Conservation (phyloP, 2,113 vertebrate species). For the Naja naja region DNA sequence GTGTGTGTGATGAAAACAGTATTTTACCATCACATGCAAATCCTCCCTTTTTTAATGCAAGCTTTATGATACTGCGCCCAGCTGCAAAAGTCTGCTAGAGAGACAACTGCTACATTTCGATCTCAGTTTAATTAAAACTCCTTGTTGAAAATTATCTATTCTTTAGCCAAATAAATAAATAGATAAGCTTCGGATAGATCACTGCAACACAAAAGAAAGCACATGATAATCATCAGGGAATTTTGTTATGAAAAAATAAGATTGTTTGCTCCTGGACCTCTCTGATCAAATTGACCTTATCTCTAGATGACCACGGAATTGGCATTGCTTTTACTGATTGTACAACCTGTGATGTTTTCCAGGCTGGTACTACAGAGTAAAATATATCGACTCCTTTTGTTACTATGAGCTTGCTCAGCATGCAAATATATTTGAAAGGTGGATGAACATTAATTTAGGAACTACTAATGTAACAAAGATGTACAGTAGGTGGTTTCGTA, state of each 20-base stretch:
- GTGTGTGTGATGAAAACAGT: not conserved
- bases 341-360: not conserved
- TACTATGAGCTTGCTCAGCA: not conserved
- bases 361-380: not conserved
- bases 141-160: not conserved
- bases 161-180: not conserved
- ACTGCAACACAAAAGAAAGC: not conserved
- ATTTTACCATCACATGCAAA: not conserved
- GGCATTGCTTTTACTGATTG: not conserved
- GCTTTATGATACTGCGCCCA: not conserved
- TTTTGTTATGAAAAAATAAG: not conserved
- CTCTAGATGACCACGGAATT: not conserved
- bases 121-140: not conserved
- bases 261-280: not conserved
- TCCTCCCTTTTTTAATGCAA: not conserved
- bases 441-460: not conserved
- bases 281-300: not conserved
- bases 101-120: not conserved
- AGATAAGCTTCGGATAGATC: not conserved
- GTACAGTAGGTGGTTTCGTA: not conserved
- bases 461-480: not conserved
- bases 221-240: not conserved
- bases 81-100: not conserved
- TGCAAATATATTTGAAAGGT: not conserved
- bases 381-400: not conserved